Conservation (phyloP, 2,797 vertebrate species). For the Falco cherrug region DNA sequence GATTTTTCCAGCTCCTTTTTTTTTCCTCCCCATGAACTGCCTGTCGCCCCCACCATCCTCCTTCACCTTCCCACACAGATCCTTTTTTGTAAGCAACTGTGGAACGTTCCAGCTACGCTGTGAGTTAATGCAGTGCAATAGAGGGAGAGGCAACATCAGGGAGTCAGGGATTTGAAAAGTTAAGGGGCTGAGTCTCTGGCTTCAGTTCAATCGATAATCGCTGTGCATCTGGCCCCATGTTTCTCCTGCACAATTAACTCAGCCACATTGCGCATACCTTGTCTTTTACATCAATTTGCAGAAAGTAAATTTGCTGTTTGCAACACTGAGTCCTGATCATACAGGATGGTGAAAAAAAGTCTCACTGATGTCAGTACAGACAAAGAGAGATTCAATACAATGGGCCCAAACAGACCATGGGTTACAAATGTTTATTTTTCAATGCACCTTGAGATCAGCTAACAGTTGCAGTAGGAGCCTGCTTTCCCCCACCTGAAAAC, state of each 20-base stretch:
- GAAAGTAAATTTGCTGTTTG: background rate
- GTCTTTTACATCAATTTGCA: background rate
- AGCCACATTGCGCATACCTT: background rate
- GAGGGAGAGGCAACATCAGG: constrained; percentile 49
- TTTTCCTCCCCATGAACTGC: constrained; percentile 33
- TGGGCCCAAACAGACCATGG: background rate
- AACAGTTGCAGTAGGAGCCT: background rate
- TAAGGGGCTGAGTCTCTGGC: constrained; percentile 31
- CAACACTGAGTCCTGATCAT: background rate
- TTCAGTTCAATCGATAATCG: background rate
- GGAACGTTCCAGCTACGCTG: constrained; percentile 13
- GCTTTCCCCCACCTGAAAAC: background rate
- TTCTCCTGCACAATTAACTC: constrained; percentile 22
- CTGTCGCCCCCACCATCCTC: constrained; percentile 31
- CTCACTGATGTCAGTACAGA: background rate
- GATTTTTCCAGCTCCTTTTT: constrained; percentile 47
- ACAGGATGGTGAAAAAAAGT: background rate
- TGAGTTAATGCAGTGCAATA: background rate
- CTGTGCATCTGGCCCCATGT: background rate
- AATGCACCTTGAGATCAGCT: background rate
- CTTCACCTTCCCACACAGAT: constrained; percentile 63
- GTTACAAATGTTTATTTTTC: background rate
- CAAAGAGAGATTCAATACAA: background rate
- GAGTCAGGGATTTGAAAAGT: constrained; percentile 18
- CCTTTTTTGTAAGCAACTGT: constrained; percentile 29